Evolutionary conservation across 2,797 vertebrate genomes (phyloP), one percentile per base, ranked within the genome.

Genomic region (Clarias fuscus): DNA sequence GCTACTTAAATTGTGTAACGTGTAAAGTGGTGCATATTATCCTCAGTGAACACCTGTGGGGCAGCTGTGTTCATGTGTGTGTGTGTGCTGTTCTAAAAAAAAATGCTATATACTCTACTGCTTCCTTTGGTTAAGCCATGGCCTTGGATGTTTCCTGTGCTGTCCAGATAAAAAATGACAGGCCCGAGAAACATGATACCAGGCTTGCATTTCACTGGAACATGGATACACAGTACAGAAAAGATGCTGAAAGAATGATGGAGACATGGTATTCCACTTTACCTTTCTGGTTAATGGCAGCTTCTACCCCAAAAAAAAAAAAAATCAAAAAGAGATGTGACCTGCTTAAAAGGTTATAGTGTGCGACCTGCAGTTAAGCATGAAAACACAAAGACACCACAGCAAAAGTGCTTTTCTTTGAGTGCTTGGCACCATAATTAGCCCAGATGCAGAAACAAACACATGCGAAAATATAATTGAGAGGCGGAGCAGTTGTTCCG

Each of bases 291-390:
- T 64, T 62, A 73, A 30, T n/a, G 17, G 53, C 53, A 81, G 65
- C 43, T 85, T 87, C 77, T 89, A 88, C 33, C 33, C 33, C 1
- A 33, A 33, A 33, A 33, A 33, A 30, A 30, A 30, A 33, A 75
- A 85, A 58, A 73, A 27, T 53, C 89, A 89, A 92, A 92, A 90
- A 86, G 90, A 89, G 88, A 91, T 53, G 11, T 53, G 94, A 94
- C 94, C 93, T 93, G 93, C 94, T 95, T 94, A 90, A 93, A 95
- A 94, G 93, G 92, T 93, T 93, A 53, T 81, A 93, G 88, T 93
- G 92, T 91, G 92, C 20, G 59, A 82, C 70, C 70, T 65, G 43
- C 7, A 40, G 22, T 84, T 64, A 65, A 1, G 58, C 37, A 37
- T 22, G 2, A 0, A 1, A 75, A 59, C 27, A 78, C 73, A 87